Evolutionary conservation across 2,888 invertebrate genomes (phyloP), one percentile per base, ranked within the genome.

Genomic region (Trissolcus brochymenae): DNA sequence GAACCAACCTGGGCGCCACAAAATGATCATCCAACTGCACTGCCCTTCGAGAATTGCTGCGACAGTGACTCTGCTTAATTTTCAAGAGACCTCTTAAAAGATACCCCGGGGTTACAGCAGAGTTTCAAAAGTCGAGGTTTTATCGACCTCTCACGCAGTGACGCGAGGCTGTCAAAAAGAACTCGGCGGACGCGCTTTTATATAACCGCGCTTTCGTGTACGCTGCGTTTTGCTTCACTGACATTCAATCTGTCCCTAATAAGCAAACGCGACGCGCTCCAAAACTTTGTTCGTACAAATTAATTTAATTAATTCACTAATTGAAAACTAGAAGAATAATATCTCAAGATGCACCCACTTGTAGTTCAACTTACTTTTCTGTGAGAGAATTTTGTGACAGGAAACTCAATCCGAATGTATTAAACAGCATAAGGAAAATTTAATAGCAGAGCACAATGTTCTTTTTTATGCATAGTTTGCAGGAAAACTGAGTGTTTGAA

Each of bases 61-160:
- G 46, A 64, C 61, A 41, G 50, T 29, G 74, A 59, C 11, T 56
- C 67, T 46, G 66, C 67, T 66, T 67, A 67, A 57, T 65, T 67
- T 67, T 59, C 49, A 68, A 68, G 59, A 75, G 67, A 75, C 62
- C 74, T 64, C 74, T 75, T 54, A 61, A 64, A 62, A 75, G 46
- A 53, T 51, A 61, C 57, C 57, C 16, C 17, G 19, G 25, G 53
- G 68, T 43, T 57, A 41, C n/a, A n/a, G 19, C 11, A 9, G 50
- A 21, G 56, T 55, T 66, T 75, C 68, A 68, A 68, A 75, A 67
- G 64, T 68, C 67, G 55, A 64, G 54, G 64, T 66, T 73, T 66
- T 61, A 61, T 66, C 66, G 54, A 54, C 29, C 60, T 61, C 51
- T 61, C 11, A 66, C 41, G 53, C 13, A 40, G 54, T 54, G 54